Evolutionary conservation across 2,888 invertebrate genomes (phyloP).

Genomic region (Beris chalybata): DNA sequence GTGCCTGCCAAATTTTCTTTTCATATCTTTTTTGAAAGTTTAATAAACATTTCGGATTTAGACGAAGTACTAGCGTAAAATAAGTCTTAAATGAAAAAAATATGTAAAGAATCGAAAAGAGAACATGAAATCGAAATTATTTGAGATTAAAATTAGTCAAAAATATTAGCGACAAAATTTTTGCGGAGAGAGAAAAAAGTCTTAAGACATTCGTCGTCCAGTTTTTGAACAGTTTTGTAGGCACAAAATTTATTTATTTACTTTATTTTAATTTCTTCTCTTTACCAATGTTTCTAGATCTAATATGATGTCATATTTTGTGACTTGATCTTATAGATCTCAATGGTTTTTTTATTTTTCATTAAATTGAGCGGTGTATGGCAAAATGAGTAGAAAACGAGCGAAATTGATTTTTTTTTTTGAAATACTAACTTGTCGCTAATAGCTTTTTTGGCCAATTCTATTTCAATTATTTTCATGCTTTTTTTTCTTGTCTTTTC

Average conservation of each 20-base stretch:
- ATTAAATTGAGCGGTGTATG: background rate
- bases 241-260: constrained; percentile 38
- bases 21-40: constrained; percentile 2
- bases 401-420: background rate
- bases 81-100: background rate
- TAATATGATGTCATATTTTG: constrained; percentile 22
- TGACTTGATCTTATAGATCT: background rate
- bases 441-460: constrained; percentile 27
- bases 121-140: constrained; percentile 4
- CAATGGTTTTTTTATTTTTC: constrained; percentile 8
- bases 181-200: background rate
- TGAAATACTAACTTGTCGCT: constrained; percentile 17
- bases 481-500: constrained; percentile 22
- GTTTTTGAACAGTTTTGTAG: constrained; percentile 30
- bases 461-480: constrained; percentile 25
- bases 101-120: background rate
- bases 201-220: constrained; percentile 7
- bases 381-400: constrained; percentile 7
- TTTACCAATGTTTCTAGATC: background rate
- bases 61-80: background rate
- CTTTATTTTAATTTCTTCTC: constrained; percentile 25
- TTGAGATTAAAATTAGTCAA: constrained; percentile 17
- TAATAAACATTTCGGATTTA: background rate
- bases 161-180: constrained; percentile 38
- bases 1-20: constrained; percentile 33